Evolutionary conservation across 2,113 vertebrate genomes (phyloP).

Genomic region (Xyliphius kryptos): DNA sequence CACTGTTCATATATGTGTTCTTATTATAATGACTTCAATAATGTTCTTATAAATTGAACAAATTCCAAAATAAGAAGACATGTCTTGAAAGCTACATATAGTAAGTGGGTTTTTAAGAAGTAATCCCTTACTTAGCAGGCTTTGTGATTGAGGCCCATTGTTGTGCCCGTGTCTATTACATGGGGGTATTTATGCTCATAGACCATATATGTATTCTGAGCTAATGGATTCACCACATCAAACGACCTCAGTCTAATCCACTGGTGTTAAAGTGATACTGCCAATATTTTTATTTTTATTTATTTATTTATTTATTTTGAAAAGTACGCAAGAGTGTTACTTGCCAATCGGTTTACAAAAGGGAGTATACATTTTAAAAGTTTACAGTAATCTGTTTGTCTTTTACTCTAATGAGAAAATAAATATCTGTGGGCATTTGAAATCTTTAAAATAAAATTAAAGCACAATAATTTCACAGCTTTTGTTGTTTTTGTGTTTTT

Average conservation of each 20-base stretch:
- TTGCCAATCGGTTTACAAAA: conserved; percentile 55
- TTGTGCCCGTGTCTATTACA: conserved; percentile 50
- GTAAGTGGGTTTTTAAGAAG: too few species aligned
- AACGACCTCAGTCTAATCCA: conserved; percentile 63
- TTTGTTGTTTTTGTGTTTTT: conserved; percentile 40
- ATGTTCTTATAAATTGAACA: too few species aligned
- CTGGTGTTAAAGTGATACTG: conserved; percentile 66
- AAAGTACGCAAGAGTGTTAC: conserved; percentile 61
- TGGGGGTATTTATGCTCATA: conserved; percentile 47
- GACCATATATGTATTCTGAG: conserved; percentile 57
- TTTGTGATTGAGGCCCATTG: conserved; percentile 46
- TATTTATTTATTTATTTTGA: conserved; percentile 58
- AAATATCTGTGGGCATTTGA: conserved; percentile 74
- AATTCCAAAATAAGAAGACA: too few species aligned
- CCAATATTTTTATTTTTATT: conserved; percentile 55
- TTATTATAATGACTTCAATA: too few species aligned
- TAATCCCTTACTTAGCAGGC: too few species aligned
- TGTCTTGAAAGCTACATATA: too few species aligned
- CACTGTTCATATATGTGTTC: too few species aligned
- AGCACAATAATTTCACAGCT: conserved; percentile 78
- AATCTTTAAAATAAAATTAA: conserved; percentile 76
- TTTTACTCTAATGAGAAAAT: conserved; percentile 60
- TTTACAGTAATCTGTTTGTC: conserved; percentile 76
- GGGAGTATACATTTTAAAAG: conserved; percentile 62
- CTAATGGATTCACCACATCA: conserved; percentile 50